These are phyloP conservation scores for Nasua narica DNA, from an alignment of 2,797 vertebrate species.

Conservation along the genomic window DNA sequence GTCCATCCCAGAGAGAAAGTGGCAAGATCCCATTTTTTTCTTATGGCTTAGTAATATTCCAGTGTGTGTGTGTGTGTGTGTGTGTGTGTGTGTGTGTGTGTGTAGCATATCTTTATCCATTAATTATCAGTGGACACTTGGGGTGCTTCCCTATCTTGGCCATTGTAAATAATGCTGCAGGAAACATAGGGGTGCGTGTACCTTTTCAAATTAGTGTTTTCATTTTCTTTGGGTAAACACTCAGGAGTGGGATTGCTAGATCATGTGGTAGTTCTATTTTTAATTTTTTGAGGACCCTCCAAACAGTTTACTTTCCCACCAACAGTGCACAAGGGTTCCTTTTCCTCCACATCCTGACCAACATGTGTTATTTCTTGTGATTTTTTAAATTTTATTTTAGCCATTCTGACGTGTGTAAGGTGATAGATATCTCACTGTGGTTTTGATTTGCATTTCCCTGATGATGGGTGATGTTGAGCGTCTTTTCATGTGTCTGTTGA, in stretches of 20 bases:
- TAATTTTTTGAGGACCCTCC: background rate
- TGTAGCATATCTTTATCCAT: background rate
- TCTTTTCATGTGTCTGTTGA: background rate
- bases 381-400: background rate
- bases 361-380: background rate
- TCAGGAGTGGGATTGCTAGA: background rate
- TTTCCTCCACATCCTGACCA: background rate
- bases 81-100: background rate
- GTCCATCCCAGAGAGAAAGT: background rate
- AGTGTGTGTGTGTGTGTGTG: background rate
- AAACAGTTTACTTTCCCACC: background rate
- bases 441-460: background rate
- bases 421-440: background rate
- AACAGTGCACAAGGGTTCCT: background rate
- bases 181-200: background rate
- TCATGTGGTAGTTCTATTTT: background rate
- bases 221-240: background rate
- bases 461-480: background rate
- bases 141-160: background rate
- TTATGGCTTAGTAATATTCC: background rate
- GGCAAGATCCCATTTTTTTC: background rate
- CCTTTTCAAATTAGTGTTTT: background rate
- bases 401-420: background rate
- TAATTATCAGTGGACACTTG: background rate
- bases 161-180: background rate